These are phyloP conservation scores for Teleogryllus occipitalis DNA, from an alignment of 1,140 invertebrate species.

Conservation along the genomic window DNA sequence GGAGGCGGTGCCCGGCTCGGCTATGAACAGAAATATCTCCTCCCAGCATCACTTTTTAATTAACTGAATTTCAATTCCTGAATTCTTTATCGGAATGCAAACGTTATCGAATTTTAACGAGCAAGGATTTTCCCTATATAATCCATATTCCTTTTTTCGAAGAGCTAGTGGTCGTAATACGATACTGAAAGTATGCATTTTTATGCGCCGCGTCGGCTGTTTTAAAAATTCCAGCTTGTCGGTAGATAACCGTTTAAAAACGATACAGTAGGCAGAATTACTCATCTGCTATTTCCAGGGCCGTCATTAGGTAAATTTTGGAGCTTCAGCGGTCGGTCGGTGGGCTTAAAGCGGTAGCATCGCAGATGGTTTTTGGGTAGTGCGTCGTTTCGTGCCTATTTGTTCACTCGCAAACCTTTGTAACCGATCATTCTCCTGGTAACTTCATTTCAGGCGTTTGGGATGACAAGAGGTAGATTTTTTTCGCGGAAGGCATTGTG, in stretches of 20 bases:
- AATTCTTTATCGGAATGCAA: conserved; percentile 1
- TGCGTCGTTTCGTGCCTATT: too few species aligned
- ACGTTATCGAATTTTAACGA: conserved; percentile 1
- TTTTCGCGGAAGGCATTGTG: too few species aligned
- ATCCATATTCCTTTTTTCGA: neutral
- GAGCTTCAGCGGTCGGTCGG: too few species aligned
- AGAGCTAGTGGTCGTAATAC: neutral
- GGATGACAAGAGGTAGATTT: too few species aligned
- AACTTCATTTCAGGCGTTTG: too few species aligned
- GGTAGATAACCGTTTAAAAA: neutral
- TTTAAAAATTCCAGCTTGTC: neutral
- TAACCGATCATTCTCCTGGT: too few species aligned
- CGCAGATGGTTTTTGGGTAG: too few species aligned
- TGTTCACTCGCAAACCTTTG: too few species aligned
- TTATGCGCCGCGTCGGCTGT: neutral
- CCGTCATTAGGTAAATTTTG: neutral
- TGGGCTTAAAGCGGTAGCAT: too few species aligned
- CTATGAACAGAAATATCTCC: neutral
- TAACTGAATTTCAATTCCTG: neutral
- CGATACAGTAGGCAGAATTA: neutral
- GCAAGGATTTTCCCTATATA: neutral
- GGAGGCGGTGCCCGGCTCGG: too few species aligned
- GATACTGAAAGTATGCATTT: neutral
- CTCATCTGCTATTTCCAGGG: too few species aligned
- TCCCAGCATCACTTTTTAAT: neutral